phyloP scores from a whole-genome alignment of 2,888 invertebrate genomes.

The Epiblema foenella region DNA sequence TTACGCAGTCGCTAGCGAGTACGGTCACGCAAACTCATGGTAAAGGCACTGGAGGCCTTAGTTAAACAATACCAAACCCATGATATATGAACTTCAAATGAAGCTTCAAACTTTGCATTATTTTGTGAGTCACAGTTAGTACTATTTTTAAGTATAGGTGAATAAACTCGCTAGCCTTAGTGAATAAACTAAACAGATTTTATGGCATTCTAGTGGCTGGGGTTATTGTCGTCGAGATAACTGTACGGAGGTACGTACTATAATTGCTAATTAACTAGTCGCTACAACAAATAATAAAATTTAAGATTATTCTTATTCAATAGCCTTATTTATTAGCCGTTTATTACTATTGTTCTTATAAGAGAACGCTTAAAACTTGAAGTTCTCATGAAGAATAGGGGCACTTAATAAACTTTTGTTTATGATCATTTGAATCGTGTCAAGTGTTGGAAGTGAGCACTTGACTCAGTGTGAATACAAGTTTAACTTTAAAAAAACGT shows the following conservation, averaged over 20 bases:
- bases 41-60: too few species aligned
- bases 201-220: slow-evolving; percentile 3
- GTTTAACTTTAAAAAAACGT: too few species aligned
- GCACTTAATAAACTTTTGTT: too few species aligned
- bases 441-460: too few species aligned
- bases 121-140: slow-evolving; percentile 14
- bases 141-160: slow-evolving; percentile 24
- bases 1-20: too few species aligned
- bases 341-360: too few species aligned
- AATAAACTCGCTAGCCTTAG: slow-evolving; percentile 30
- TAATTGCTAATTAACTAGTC: slow-evolving; percentile 19
- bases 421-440: too few species aligned
- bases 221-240: slow-evolving; percentile 16
- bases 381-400: too few species aligned
- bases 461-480: too few species aligned
- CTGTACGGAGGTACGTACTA: not conserved
- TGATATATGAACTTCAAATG: not conserved
- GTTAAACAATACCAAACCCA: not conserved
- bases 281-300: slow-evolving; percentile 1
- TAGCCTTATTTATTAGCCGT: not conserved
- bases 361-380: too few species aligned
- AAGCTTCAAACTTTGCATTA: not conserved
- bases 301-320: not conserved
- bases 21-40: too few species aligned
- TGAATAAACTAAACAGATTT: slow-evolving; percentile 32